Evolutionary conservation across 2,113 vertebrate genomes (phyloP).

Genomic region (Scartelaos histophorus): DNA sequence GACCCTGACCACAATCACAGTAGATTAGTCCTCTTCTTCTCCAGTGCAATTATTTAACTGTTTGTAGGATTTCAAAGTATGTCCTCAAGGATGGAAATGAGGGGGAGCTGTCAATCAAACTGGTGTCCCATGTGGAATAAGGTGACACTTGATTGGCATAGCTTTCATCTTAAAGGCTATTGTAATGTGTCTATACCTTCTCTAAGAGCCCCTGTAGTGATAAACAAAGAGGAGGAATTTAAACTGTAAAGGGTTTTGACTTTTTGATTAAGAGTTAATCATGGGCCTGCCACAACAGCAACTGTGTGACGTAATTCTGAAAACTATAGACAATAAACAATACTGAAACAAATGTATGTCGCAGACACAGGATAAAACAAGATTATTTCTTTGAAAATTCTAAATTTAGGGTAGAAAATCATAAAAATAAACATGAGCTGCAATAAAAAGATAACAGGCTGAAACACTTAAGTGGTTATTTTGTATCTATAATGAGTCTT

Average conservation of each 20-base stretch:
- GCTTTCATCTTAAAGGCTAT: constrained; percentile 4
- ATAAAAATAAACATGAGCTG: no score
- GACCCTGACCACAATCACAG: not conserved
- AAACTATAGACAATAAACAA: no score
- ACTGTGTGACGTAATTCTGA: no score
- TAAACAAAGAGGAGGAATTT: not conserved
- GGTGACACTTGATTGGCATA: not conserved
- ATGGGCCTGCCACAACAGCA: no score
- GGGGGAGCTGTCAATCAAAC: constrained; percentile 2
- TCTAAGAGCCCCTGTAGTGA: not conserved
- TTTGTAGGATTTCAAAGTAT: not conserved
- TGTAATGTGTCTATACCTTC: not conserved
- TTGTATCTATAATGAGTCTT: no score
- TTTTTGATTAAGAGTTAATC: no score
- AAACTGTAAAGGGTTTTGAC: not conserved
- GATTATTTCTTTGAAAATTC: no score
- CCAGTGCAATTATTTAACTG: not conserved
- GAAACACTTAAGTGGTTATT: not conserved
- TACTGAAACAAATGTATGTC: no score
- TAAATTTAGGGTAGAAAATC: no score
- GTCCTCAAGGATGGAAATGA: not conserved
- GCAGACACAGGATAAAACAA: no score
- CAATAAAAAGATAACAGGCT: no score
- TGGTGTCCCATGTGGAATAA: not conserved
- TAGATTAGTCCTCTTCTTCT: not conserved